Conservation (phyloP, 2,888 invertebrate genomes). For the Stegophylla sp. region DNA sequence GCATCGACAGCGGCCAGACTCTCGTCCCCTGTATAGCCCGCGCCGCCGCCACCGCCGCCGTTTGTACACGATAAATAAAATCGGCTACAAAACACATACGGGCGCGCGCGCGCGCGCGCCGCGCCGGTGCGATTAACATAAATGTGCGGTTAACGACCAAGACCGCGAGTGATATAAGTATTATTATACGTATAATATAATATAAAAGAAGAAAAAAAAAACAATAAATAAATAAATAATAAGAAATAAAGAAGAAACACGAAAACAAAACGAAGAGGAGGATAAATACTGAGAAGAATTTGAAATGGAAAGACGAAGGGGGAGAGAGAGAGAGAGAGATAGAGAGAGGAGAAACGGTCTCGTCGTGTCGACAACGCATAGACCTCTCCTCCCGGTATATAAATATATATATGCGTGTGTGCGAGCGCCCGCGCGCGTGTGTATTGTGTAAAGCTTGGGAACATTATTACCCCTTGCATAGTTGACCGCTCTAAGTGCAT, state of each 20-base stretch:
- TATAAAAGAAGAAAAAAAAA: constrained; percentile 23
- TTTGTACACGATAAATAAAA: constrained; percentile 54
- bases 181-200: not conserved
- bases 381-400: constrained; percentile 16
- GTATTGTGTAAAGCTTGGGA: constrained; percentile 49
- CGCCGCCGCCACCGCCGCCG: constrained; percentile 20
- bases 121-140: constrained; percentile 57
- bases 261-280: constrained; percentile 38
- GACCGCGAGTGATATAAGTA: constrained; percentile 34
- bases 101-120: not conserved
- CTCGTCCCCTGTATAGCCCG: constrained; percentile 27
- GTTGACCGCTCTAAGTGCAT: constrained; percentile 59
- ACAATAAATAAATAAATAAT: constrained; percentile 54
- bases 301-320: not conserved
- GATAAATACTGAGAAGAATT: constrained; percentile 53
- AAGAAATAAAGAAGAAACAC: constrained; percentile 49
- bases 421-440: not conserved
- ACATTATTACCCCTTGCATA: constrained; percentile 59
- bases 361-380: constrained; percentile 10
- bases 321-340: not conserved
- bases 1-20: not conserved
- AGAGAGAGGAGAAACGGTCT: constrained; percentile 2
- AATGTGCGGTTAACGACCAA: constrained; percentile 58
- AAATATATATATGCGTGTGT: constrained; percentile 2
- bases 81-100: constrained; percentile 38